Evolutionary conservation across 2,113 vertebrate genomes (phyloP), one percentile per base, ranked within the genome.

Genomic region (Heterotis niloticus): DNA sequence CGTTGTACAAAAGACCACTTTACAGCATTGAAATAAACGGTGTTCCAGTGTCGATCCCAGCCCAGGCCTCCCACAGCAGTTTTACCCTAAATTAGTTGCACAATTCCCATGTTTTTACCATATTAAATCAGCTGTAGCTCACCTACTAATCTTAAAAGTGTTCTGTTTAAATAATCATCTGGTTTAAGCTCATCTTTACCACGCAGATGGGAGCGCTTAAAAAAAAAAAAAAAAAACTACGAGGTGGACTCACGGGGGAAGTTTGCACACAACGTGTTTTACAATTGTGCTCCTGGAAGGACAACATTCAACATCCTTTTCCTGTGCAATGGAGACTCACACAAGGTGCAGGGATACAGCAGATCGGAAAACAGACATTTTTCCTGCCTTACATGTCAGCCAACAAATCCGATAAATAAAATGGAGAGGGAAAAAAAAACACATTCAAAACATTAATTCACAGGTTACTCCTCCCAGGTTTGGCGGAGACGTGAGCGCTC

Each of bases 391-490:
- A 9, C 28, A 29, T 5, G 57, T 20, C 16, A 65, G 34, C 34
- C 20, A 51, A 59, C 68, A 68, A 34, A 70, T 5, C 24, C 59
- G 29, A 17, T 64, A 29, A 65, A 68, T 75, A 64, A 29, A 0
- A 23, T n/a, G n/a, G n/a, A n/a, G n/a, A n/a, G n/a, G n/a, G 54
- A 54, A 79, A 7, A 64, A 5, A 64, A 34, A 24, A 24, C 51
- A 84, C 78, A 85, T 73, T 68, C 83, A 80, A 23, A 11, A 79
- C 73, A 82, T 85, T 83, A 76, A 69, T 88, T 91, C 84, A 88
- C 85, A 88, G n/a, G 56, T 23, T 69, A 20, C 28, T 83, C 85
- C 62, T 81, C 77, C 79, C 72, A 5, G 78, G 14, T 74, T 82
- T 54, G 78, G 81, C 78, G 81, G 60, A 82, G 69, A 86, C 78